Base-by-base conservation (phyloP, 2,113 vertebrate species). In the Aptenodytes patagonicus region DNA sequence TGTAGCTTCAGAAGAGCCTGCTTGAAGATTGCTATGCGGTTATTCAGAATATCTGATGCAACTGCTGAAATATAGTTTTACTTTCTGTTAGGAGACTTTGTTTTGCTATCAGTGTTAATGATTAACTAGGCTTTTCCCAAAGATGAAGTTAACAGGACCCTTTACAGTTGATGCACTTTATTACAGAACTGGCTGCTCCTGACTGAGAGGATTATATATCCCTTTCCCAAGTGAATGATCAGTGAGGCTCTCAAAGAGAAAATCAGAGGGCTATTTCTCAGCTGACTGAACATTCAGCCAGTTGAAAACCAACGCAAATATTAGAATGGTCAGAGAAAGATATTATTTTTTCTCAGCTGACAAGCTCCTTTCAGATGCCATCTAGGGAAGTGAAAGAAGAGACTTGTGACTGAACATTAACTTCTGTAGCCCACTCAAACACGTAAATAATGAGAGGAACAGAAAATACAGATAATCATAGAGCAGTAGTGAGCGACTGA, bases 231-330 rank as follows among this genome's bases (percentile, higher is more conserved):
- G 84, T 87, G 87, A 97, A 84, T 82, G 60, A 94, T 94, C 81
- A 47, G 70, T 76, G 87, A 97, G 65, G 54, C 42, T 94, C 78
- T 80, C 87, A 82, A 46, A 94, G 46, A 65, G 44, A 96, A 91
- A 94, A 85, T 72, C 44, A 89, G 57, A 91, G 77, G 70, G 60
- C 61, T 91, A 78, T 87, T 93, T 95, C 87, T 96, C 92, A 89
- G 83, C 28, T 96, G 91, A 89, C 94, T 87, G 89, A 97, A 58
- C 86, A 81, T 78, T 92, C 87, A 90, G 78, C 18, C 81, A 94
- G 46, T 36, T 93, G 66, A 92, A 93, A 92, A 93, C 44, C 44
- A 95, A 76, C 61, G 85, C 47, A 91, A 95, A 72, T 88, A 96
- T 52, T 38, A 85, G 64, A 94, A 91, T 17, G 84, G 89, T 58